Evolutionary conservation across 2,113 vertebrate species (phyloP).

Genomic region (Tamias sibiricus): DNA sequence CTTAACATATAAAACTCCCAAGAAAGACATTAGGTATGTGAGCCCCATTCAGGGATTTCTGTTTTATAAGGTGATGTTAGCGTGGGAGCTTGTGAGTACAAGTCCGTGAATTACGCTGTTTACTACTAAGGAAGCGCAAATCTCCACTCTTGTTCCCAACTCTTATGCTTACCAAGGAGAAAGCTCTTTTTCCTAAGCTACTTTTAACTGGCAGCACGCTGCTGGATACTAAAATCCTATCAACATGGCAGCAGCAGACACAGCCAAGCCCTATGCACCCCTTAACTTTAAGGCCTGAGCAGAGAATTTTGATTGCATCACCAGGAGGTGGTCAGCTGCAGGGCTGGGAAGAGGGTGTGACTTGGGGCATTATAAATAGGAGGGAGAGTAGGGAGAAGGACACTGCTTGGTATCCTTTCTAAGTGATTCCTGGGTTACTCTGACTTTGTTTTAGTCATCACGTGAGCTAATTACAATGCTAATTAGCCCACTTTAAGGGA

Average conservation of each 20-base stretch:
- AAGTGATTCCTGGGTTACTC: constrained; percentile 54
- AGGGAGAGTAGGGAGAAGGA: fast-evolving
- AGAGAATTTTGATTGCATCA: background rate
- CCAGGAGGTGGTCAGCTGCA: background rate
- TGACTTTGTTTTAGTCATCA: constrained; percentile 70
- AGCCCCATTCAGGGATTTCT: background rate
- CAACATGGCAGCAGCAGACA: background rate
- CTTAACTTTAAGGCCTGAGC: background rate
- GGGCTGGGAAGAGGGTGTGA: background rate
- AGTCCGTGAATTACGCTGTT: background rate
- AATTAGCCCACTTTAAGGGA: constrained; percentile 60
- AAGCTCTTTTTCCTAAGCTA: background rate
- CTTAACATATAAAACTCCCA: constrained; percentile 14
- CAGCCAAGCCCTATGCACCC: background rate
- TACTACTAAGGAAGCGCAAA: background rate
- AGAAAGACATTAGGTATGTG: background rate
- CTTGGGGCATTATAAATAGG: background rate
- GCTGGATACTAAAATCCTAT: background rate
- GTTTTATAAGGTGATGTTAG: background rate
- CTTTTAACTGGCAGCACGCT: background rate
- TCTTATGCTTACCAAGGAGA: background rate
- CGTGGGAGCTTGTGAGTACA: background rate
- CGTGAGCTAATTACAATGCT: constrained; percentile 73
- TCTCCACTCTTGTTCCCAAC: background rate
- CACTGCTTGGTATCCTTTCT: constrained; percentile 17